Evolutionary conservation across 2,888 invertebrate genomes (phyloP), one percentile per base, ranked within the genome.

Genomic region (Agrotis clavis): DNA sequence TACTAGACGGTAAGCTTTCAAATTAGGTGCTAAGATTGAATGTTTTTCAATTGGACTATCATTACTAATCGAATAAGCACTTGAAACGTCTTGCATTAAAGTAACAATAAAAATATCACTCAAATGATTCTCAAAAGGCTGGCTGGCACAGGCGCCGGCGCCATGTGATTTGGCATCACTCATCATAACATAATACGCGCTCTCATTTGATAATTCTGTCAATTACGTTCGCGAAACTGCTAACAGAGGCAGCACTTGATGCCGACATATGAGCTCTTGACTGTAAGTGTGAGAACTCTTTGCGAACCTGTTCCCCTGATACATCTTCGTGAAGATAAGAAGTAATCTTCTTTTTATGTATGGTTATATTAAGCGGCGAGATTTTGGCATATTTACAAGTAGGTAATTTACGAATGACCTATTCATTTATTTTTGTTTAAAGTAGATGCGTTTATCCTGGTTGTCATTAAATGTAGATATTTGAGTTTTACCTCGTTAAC

Each of bases 251-350:
- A 59, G 74, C 77, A 82, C 82, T 82, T 61, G 69, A 70, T 73
- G 53, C 79, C 71, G 84, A 77, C 80, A 75, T 53, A 78, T 72
- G 74, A 82, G 66, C 82, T 71, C 82, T 80, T 71, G 72, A 78
- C 66, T 66, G 51, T 71, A 61, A 77, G 80, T 84, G 85, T 84
- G 85, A 82, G 84, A 84, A 84, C 71, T 64, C 50, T 71, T 56
- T 21, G 51, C 16, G 68, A 62, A 35, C 7, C 45, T 73, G 69
- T 64, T 79, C 63, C 54, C 66, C 77, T 71, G 60, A 54, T 62
- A 4, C 18, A 51, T 54, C n/a, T 51, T 45, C 25, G 14, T n/a
- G 0, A 1, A 35, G 51, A 64, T 64, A 56, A 41, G 13, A 5
- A 51, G 13, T 4, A 18, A 50, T 45, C 13, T 47, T 45, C 18